Percentiles rank a stretch among this genome's conserved stretches.
Conservation (phyloP, 1,140 invertebrate species). For the Muscidifurax raptorellus region DNA sequence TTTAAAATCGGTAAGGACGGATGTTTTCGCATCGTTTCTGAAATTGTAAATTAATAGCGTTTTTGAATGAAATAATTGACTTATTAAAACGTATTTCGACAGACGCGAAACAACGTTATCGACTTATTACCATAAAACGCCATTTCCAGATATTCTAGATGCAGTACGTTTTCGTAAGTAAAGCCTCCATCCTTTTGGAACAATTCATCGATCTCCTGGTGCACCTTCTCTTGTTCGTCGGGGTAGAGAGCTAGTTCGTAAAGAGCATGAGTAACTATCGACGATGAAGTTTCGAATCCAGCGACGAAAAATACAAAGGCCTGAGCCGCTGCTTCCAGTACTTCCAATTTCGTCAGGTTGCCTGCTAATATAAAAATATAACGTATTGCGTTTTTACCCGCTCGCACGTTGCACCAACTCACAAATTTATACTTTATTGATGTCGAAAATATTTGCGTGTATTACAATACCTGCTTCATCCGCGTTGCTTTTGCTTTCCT, state of each 20-base stretch:
- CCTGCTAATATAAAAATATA: background rate
- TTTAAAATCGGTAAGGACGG: constrained; percentile 78
- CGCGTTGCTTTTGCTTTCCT: constrained; percentile 31
- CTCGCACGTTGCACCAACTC: too few species aligned
- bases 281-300: constrained; percentile 27
- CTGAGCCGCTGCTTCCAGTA: constrained; percentile 3
- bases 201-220: background rate
- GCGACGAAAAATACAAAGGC: constrained; percentile 14
- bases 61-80: too few species aligned
- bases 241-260: constrained; percentile 20
- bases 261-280: background rate
- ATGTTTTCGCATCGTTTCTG: constrained; percentile 81
- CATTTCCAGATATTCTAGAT: constrained; percentile 31
- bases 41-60: constrained; percentile 1
- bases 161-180: background rate
- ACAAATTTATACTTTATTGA: too few species aligned
- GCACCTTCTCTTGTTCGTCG: constrained; percentile 3
- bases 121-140: constrained; percentile 15
- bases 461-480: constrained; percentile 61
- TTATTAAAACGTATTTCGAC: too few species aligned
- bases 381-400: too few species aligned
- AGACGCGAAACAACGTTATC: too few species aligned
- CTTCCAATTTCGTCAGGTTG: background rate
- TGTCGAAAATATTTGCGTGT: constrained; percentile 68
- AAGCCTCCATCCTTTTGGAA: constrained; percentile 37